Base-by-base conservation (phyloP, 2,113 vertebrate genomes). In the Tauraco erythrolophus region DNA sequence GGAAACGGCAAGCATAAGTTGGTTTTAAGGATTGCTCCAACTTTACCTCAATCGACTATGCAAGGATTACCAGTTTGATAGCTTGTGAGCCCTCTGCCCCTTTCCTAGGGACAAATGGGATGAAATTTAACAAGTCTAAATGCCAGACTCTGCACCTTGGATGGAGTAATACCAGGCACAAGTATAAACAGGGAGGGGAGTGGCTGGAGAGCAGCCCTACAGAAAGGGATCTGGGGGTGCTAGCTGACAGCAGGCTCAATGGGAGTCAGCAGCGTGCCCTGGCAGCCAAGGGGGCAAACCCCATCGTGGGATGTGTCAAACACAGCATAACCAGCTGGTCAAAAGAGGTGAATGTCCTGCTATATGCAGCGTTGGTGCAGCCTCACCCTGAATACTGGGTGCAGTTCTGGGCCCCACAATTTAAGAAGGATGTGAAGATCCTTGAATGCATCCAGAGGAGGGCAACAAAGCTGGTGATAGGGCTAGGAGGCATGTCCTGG, bases 361-460 rank as follows among this genome's bases (percentile, higher is more conserved):
- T 83, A n/a, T 45, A 8, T 33, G 62, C 30, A 21, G 50, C 4
- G 0, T 19, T 1, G 0, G 35, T 30, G n/a, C 0, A 0, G 53
- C 57, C 53, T 84, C 72, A 27, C 41, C 45, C 53, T 27, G 28
- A 43, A 13, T 4, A 8, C 46, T 53, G 23, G 33, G 25, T 78
- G 65, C 31, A 17, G 11, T 54, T 70, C 61, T 58, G 31, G 23
- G 37, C 14, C 28, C 19, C 12, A 14, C 19, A 28, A 1, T 27
- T 48, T 41, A 13, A 84, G 56, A n/a, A 69, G 45, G 21, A 11
- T 48, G 30, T 25, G 14, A 27, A 70, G 41, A 58, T 69, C 27
- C 19, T 57, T 10, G 4, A 10, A 7, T 76, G 24, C 5, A 1
- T 82, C 30, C 24, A 50, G 35, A 50, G 41, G 14, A 60, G 9